Percentiles rank a stretch among this genome's conserved stretches.
phyloP scores from a whole-genome alignment of 2,888 invertebrate species.

The Rapana venosa region DNA sequence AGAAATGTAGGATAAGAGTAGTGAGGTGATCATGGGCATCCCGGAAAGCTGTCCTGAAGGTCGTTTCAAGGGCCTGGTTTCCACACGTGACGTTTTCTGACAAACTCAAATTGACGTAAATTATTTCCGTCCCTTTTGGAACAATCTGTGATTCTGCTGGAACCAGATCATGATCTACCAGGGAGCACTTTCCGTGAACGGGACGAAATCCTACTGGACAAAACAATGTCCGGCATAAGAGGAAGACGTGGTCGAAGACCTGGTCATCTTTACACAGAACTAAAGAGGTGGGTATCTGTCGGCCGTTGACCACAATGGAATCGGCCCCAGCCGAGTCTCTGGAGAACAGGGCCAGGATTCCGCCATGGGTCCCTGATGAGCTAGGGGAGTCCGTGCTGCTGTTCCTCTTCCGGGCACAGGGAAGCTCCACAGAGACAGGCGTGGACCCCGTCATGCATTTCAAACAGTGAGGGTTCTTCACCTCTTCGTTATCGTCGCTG shows the following conservation, averaged over 20 bases:
- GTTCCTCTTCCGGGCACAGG: constrained; percentile 13
- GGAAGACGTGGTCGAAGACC: constrained; percentile 46
- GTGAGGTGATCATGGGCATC: no score
- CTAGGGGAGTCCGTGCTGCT: neutral
- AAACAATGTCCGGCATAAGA: constrained; percentile 33
- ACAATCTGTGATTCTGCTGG: constrained; percentile 36
- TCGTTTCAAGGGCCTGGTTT: neutral
- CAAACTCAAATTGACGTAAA: neutral
- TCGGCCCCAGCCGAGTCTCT: neutral
- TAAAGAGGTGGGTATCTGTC: neutral
- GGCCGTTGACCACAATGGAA: constrained; percentile 22
- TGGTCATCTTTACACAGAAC: constrained; percentile 40
- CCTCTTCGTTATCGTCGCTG: neutral
- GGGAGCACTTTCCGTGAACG: constrained; percentile 34
- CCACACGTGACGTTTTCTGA: neutral
- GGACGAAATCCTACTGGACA: constrained; percentile 41
- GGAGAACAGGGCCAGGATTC: constrained; percentile 37
- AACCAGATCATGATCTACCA: neutral
- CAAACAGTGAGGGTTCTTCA: constrained; percentile 43
- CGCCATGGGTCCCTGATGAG: neutral
- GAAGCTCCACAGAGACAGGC: constrained; percentile 31
- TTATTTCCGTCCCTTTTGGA: constrained; percentile 4
- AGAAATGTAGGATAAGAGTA: neutral
- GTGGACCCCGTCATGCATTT: constrained; percentile 38
- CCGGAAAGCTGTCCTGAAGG: neutral